Evolutionary conservation across 2,888 invertebrate genomes (phyloP).

Genomic region (Nymphalis c-album): DNA sequence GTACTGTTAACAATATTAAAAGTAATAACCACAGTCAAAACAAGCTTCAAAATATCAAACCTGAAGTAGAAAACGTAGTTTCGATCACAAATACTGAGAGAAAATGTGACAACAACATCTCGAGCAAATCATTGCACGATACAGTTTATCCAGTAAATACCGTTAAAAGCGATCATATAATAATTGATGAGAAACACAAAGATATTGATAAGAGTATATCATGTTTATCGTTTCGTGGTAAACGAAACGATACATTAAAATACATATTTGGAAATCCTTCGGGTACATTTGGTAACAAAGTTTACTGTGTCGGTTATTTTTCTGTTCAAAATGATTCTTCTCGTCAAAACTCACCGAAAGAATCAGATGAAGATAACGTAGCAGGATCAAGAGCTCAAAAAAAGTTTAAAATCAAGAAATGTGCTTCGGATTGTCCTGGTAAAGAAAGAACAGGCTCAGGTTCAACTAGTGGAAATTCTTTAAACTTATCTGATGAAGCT

Average conservation of each 20-base stretch:
- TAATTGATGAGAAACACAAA: slow-evolving; percentile 38
- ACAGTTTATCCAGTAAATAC: slow-evolving; percentile 23
- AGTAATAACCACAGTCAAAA: neutral
- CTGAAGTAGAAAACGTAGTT: neutral
- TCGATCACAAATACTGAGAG: neutral
- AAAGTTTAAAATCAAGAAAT: slow-evolving; percentile 41
- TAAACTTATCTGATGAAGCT: slow-evolving; percentile 52
- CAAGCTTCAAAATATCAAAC: neutral
- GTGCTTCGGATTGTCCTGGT: slow-evolving; percentile 40
- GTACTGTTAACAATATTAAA: neutral
- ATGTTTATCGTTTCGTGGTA: slow-evolving; percentile 45
- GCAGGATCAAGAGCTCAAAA: slow-evolving; percentile 34
- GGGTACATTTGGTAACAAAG: slow-evolving; percentile 50
- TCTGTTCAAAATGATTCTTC: slow-evolving; percentile 55
- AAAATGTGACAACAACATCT: neutral
- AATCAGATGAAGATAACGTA: slow-evolving; percentile 39
- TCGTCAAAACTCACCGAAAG: slow-evolving; percentile 34
- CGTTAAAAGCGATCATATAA: slow-evolving; percentile 50
- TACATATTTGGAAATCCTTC: slow-evolving; percentile 58
- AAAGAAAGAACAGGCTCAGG: slow-evolving; percentile 39
- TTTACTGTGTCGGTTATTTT: slow-evolving; percentile 66
- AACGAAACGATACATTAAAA: slow-evolving; percentile 51
- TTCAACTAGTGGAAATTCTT: slow-evolving; percentile 48
- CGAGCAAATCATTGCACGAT: neutral
- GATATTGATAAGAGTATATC: slow-evolving; percentile 52